phyloP scores from a whole-genome alignment of 1,140 invertebrate genomes.

The Ganaspis sp. region DNA sequence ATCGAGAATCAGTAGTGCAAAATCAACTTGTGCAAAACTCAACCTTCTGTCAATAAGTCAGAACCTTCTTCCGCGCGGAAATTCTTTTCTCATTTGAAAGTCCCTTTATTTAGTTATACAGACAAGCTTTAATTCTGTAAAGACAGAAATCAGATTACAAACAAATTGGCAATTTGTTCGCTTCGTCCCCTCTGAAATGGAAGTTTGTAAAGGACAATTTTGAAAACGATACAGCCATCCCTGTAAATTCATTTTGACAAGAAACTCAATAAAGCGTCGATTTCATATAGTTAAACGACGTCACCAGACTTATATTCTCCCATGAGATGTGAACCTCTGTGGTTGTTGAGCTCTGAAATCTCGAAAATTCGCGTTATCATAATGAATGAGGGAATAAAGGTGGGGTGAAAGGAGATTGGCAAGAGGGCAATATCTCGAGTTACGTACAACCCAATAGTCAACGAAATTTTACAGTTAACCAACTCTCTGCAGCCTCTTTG shows the following conservation, averaged over 20 bases:
- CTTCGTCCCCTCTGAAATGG: background rate
- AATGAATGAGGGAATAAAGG: slow-evolving; percentile 7
- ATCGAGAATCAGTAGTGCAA: too few species aligned
- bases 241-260: background rate
- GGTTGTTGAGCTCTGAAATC: background rate
- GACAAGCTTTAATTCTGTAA: background rate
- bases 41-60: too few species aligned
- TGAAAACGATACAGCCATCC: slow-evolving; percentile 16
- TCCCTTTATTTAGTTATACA: background rate
- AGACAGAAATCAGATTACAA: background rate
- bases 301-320: background rate
- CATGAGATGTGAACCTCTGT: background rate
- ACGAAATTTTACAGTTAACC: slow-evolving; percentile 63
- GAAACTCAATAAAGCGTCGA: slow-evolving; percentile 1
- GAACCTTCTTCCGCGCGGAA: too few species aligned
- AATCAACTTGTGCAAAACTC: too few species aligned
- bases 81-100: background rate
- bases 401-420: background rate
- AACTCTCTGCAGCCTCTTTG: slow-evolving; percentile 43
- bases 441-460: slow-evolving; percentile 56
- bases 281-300: background rate
- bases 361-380: background rate
- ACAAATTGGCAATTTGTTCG: slow-evolving; percentile 3
- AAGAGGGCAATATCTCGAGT: slow-evolving; percentile 29
- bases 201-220: slow-evolving; percentile 9